Conservation (phyloP, 1,140 invertebrate genomes). For the Drosophila miranda region DNA sequence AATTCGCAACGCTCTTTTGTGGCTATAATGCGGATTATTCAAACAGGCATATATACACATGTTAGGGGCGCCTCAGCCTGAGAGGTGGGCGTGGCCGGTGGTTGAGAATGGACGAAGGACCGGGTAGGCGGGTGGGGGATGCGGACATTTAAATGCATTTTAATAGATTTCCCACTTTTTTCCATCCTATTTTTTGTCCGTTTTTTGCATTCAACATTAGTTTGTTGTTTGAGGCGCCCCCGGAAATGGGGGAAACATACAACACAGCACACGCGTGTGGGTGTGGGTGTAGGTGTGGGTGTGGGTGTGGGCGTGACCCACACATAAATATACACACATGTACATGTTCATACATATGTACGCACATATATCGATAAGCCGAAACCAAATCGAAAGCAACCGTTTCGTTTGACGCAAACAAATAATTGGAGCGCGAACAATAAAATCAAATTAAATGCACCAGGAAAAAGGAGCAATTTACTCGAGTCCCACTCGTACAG, state of each 20-base stretch:
- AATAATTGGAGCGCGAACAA: constrained; percentile 66
- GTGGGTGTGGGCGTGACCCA: constrained; percentile 38
- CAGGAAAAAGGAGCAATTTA: constrained; percentile 52
- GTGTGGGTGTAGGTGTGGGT: constrained; percentile 6
- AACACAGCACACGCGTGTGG: constrained; percentile 8
- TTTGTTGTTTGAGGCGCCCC: constrained; percentile 6
- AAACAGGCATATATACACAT: constrained; percentile 9
- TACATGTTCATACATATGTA: too few species aligned
- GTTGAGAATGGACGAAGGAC: neutral
- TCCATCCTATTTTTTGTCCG: neutral
- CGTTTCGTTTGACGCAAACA: constrained; percentile 60
- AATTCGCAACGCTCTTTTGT: constrained; percentile 62
- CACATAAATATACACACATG: too few species aligned
- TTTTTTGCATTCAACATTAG: neutral
- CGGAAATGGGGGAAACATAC: constrained; percentile 35
- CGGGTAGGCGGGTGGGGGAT: neutral
- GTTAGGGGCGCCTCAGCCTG: constrained; percentile 4
- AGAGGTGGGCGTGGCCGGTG: constrained; percentile 43
- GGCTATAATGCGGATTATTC: constrained; percentile 40
- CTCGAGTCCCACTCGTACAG: constrained; percentile 11
- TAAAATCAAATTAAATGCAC: constrained; percentile 70
- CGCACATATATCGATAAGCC: constrained; percentile 53
- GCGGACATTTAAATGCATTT: constrained; percentile 73
- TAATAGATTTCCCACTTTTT: constrained; percentile 51
- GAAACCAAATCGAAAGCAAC: constrained; percentile 45